phyloP scores from a whole-genome alignment of 1,140 invertebrate species.

The Anagrus nilaparvatae region DNA sequence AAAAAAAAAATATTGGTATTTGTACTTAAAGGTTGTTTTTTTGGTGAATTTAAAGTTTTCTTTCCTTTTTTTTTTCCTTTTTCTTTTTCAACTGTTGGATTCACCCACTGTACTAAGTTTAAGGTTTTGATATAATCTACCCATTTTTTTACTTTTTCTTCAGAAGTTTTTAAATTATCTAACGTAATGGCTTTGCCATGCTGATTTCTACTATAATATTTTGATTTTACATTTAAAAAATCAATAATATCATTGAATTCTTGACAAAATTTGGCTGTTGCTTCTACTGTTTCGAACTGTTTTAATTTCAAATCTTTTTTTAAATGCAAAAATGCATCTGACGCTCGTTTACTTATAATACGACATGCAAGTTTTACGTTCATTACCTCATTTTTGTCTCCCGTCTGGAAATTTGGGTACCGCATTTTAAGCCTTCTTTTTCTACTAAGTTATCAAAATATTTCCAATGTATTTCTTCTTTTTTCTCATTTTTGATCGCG shows the following conservation, averaged over 20 bases:
- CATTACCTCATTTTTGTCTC: conserved; percentile 9
- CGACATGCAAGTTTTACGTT: conserved; percentile 13
- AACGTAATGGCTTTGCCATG: not conserved
- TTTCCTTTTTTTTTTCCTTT: conserved; percentile 8
- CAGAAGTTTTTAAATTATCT: conserved; percentile 8
- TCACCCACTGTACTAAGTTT: conserved; percentile 16
- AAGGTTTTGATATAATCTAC: no score
- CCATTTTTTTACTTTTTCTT: conserved; percentile 12
- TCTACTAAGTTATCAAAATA: conserved; percentile 16
- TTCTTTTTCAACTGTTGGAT: conserved; percentile 8
- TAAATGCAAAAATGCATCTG: conserved; percentile 17
- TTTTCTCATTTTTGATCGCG: no score
- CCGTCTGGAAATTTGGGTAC: conserved; percentile 4
- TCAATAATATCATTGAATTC: conserved; percentile 26
- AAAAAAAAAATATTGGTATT: no score
- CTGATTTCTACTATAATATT: conserved; percentile 14
- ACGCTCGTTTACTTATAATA: conserved; percentile 19
- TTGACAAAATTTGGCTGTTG: conserved; percentile 18
- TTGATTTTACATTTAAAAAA: conserved; percentile 22
- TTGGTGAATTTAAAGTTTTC: no score
- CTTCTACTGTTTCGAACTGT: conserved; percentile 17
- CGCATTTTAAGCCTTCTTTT: conserved; percentile 14
- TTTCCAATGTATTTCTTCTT: conserved; percentile 16
- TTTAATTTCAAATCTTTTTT: conserved; percentile 10
- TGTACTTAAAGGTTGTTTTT: no score